phyloP scores from a whole-genome alignment of 2,888 invertebrate species.

The Blomia tropicalis region DNA sequence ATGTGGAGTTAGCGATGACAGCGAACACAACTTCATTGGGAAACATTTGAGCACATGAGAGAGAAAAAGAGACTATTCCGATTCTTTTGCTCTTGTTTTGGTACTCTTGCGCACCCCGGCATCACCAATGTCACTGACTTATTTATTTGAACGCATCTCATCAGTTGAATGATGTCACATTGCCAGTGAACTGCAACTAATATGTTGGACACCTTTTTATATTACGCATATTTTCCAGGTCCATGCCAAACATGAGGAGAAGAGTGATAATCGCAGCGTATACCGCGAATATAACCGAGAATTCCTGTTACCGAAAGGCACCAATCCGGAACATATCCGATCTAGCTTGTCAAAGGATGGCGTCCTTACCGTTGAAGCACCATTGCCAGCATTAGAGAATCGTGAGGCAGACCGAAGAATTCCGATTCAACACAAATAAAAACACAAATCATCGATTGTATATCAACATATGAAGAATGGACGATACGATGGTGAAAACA shows the following conservation, averaged over 20 bases:
- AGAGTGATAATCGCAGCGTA: slow-evolving; percentile 84
- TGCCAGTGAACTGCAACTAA: too few relatives aligned
- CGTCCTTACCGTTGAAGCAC: slow-evolving; percentile 87
- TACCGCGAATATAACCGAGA: slow-evolving; percentile 96
- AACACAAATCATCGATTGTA: not conserved
- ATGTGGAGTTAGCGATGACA: not conserved
- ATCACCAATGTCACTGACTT: too few relatives aligned
- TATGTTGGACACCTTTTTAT: too few relatives aligned
- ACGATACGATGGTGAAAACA: too few relatives aligned
- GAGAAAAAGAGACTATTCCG: too few relatives aligned
- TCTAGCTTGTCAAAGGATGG: slow-evolving; percentile 91
- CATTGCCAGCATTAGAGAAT: slow-evolving; percentile 66
- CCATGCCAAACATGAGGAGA: slow-evolving; percentile 95
- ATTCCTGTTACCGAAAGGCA: slow-evolving; percentile 88
- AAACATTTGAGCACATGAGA: too few relatives aligned
- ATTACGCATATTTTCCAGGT: slow-evolving; percentile 47
- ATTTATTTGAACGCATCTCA: too few relatives aligned
- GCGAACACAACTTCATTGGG: too few relatives aligned
- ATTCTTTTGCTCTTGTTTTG: too few relatives aligned
- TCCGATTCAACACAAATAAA: slow-evolving; percentile 44
- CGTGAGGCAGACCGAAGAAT: slow-evolving; percentile 55
- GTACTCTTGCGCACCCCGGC: too few relatives aligned
- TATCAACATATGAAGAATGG: not conserved
- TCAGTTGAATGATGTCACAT: not conserved
- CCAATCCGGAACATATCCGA: slow-evolving; percentile 86